Evolutionary conservation across 2,888 invertebrate genomes (phyloP).

Genomic region (Eustalomyia histrio): DNA sequence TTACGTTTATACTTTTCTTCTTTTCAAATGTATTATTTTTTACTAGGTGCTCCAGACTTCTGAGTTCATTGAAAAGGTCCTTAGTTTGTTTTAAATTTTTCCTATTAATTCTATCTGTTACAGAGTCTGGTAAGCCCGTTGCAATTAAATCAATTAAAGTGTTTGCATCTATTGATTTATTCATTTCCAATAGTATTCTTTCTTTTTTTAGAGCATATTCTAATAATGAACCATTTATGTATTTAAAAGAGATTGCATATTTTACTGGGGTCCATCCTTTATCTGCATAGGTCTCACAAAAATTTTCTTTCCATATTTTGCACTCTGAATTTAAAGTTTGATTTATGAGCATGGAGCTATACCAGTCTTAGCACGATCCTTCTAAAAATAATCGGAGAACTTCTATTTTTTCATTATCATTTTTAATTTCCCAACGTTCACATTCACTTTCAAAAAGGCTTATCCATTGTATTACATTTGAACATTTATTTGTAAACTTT

Average conservation of each 20-base stretch:
- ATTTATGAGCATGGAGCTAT: conserved; percentile 66
- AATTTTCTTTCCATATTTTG: conserved; percentile 64
- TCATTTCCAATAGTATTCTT: conserved; percentile 55
- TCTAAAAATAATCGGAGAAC: no score
- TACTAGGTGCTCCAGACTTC: conserved; percentile 30
- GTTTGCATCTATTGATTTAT: conserved; percentile 53
- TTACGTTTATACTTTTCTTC: not conserved
- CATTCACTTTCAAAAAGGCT: no score
- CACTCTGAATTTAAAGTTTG: conserved; percentile 63
- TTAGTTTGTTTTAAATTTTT: not conserved
- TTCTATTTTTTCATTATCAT: no score
- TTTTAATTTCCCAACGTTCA: no score
- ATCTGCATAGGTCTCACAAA: conserved; percentile 68
- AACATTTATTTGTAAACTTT: no score
- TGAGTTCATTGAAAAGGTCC: conserved; percentile 28
- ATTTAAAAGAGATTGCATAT: no score
- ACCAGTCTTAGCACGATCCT: conserved; percentile 68
- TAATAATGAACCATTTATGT: no score
- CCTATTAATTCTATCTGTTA: conserved; percentile 66
- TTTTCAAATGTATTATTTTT: not conserved
- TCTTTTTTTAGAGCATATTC: conserved; percentile 64
- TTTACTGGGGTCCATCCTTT: no score
- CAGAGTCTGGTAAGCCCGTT: conserved; percentile 67
- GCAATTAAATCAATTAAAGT: conserved; percentile 70
- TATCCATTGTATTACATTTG: no score